Percentiles rank a stretch among this genome's conserved stretches.
These are phyloP conservation scores for Athene noctua DNA, from an alignment of 2,113 vertebrate species.

Conservation along the genomic window DNA sequence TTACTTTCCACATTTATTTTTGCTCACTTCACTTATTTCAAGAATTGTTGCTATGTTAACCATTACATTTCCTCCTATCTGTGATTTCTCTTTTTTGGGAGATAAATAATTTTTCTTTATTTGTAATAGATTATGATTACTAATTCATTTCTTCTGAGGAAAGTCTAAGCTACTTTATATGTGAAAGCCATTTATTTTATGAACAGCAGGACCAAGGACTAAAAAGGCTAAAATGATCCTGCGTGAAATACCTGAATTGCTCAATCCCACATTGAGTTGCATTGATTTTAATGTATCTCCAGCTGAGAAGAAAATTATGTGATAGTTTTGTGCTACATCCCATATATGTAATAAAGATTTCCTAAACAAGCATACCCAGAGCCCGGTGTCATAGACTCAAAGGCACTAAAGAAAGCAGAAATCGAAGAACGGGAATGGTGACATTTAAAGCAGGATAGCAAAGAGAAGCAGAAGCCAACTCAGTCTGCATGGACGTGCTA, in stretches of 20 bases:
- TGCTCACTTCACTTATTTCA: background rate
- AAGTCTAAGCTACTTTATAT: background rate
- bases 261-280: background rate
- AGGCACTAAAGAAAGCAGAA: background rate
- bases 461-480: background rate
- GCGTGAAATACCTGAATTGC: background rate
- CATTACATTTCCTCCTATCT: background rate
- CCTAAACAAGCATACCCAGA: background rate
- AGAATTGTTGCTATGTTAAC: background rate
- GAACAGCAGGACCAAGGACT: background rate
- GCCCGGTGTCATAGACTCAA: background rate
- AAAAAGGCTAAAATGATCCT: background rate
- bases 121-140: background rate
- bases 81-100: background rate
- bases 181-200: background rate
- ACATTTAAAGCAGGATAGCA: background rate
- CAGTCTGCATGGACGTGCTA: background rate
- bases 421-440: background rate
- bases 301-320: background rate
- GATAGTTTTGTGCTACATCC: background rate
- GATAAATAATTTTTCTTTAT: background rate
- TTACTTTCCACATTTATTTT: slow-evolving; percentile 3
- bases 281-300: background rate
- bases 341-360: background rate
- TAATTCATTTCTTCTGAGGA: background rate